Evolutionary conservation across 2,888 invertebrate genomes (phyloP), one percentile per base, ranked within the genome.

Genomic region (Saturnia pavonia): DNA sequence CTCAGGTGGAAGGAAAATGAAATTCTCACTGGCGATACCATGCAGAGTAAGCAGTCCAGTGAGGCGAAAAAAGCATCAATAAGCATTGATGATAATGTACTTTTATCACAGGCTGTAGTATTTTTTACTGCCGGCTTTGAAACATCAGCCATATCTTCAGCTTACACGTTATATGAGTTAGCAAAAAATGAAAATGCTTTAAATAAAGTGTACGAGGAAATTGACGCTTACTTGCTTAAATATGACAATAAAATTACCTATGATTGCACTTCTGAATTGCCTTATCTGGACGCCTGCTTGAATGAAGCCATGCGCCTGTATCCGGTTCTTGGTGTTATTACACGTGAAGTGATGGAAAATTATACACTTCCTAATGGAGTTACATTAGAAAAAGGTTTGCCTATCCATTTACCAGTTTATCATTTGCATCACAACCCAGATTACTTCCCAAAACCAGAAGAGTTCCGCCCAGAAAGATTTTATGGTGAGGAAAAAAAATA

Each of bases 51-150:
- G 22, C 25, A 67, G 25, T 25, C 16, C 22, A 25, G 40, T 51
- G 40, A 54, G 7, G 25, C 34, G 25, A 51, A 57, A 65, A 65
- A 70, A 67, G 51, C 19, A 7, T 16, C 71, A 6, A 60, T 84
- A 0, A 74, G 81, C 7, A 74, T 94, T 7, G 83, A 85, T 1
- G 74, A 90, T 22, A 83, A 91, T 9, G 82, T 94, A 70, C 74
- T 95, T 22, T 86, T 89, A 0, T 91, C 94, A 0, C 94, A 95
- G 69, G 89, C 93, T 0, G 88, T 94, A 42, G 77, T 94, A 0
- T 94, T 95, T 42, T 86, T 84, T 51, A 77, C 76, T 7, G 85
- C 82, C 43, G 86, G 86, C 1, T 85, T 75, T 68, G 85, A 86
- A 70, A 84, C 86, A 0, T 82, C 85, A 3, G 74, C 85, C 0